Conservation (phyloP, 2,888 invertebrate species). For the Lacanobia oleracea region DNA sequence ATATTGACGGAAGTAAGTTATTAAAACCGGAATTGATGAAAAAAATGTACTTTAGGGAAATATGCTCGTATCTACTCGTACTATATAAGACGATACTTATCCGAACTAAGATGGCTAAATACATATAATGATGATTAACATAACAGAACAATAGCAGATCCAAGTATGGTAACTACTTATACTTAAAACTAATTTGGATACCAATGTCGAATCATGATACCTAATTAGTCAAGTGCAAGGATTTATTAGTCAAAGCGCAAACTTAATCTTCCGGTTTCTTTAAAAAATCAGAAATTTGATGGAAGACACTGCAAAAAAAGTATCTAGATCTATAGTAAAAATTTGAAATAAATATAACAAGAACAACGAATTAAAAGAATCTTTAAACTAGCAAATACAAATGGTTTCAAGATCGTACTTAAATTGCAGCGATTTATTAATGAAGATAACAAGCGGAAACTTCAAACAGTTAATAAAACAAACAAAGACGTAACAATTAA, state of each 20-base stretch:
- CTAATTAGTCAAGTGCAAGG: not conserved
- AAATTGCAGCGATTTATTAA: slow-evolving; percentile 12
- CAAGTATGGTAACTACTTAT: not conserved
- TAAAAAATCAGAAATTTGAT: not conserved
- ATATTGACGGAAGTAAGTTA: slow-evolving; percentile 13
- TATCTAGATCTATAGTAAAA: too few relatives aligned
- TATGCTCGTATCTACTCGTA: not conserved
- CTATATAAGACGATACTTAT: not conserved
- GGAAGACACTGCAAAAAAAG: not conserved
- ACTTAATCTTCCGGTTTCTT: not conserved
- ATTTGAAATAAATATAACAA: not conserved
- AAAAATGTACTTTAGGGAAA: not conserved
- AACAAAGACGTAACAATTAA: slow-evolving; percentile 9
- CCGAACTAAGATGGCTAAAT: not conserved
- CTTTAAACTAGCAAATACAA: not conserved
- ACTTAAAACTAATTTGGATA: not conserved
- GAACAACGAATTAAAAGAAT: not conserved
- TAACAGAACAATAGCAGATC: too few relatives aligned
- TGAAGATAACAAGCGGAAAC: slow-evolving; percentile 27
- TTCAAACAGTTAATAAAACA: slow-evolving; percentile 28
- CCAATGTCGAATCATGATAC: not conserved
- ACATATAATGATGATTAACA: too few relatives aligned
- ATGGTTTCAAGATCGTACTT: slow-evolving; percentile 16
- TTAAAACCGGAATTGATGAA: not conserved
- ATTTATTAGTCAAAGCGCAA: not conserved